phyloP scores from a whole-genome alignment of 1,140 invertebrate species.

The Pogonomyrmex californicus region DNA sequence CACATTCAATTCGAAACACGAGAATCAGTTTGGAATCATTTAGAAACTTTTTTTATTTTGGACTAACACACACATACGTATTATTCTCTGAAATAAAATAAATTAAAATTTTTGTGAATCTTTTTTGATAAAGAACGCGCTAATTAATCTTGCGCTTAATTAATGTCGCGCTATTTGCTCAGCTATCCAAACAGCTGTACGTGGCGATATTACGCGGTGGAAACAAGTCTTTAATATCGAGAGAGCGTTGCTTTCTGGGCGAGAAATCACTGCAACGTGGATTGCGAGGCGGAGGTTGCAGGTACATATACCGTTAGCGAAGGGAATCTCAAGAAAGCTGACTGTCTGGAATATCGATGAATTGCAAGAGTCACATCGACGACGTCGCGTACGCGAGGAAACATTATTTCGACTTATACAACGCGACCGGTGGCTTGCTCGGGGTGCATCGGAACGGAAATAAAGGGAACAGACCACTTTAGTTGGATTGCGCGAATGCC shows the following conservation, averaged over 20 bases:
- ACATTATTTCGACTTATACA: slow-evolving; percentile 60
- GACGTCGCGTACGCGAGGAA: slow-evolving; percentile 34
- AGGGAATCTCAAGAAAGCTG: slow-evolving; percentile 53
- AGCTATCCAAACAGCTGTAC: neutral
- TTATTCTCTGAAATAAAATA: neutral
- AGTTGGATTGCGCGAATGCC: slow-evolving; percentile 30
- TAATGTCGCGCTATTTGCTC: slow-evolving; percentile 37
- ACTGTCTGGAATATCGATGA: slow-evolving; percentile 62
- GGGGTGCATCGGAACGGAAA: slow-evolving; percentile 29
- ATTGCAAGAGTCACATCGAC: slow-evolving; percentile 40
- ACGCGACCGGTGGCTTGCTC: neutral
- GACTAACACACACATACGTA: neutral
- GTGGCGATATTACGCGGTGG: neutral
- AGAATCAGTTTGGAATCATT: neutral
- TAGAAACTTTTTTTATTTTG: neutral
- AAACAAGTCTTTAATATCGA: slow-evolving; percentile 19
- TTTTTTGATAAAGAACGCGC: neutral
- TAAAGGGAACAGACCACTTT: slow-evolving; percentile 53
- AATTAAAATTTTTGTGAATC: neutral
- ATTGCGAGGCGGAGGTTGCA: slow-evolving; percentile 38
- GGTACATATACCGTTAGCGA: slow-evolving; percentile 51
- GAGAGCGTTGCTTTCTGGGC: neutral
- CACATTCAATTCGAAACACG: neutral
- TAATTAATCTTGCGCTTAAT: slow-evolving; percentile 28
- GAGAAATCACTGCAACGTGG: slow-evolving; percentile 11